Conservation (phyloP, 2,888 invertebrate species). For the Strigamia maritima region DNA sequence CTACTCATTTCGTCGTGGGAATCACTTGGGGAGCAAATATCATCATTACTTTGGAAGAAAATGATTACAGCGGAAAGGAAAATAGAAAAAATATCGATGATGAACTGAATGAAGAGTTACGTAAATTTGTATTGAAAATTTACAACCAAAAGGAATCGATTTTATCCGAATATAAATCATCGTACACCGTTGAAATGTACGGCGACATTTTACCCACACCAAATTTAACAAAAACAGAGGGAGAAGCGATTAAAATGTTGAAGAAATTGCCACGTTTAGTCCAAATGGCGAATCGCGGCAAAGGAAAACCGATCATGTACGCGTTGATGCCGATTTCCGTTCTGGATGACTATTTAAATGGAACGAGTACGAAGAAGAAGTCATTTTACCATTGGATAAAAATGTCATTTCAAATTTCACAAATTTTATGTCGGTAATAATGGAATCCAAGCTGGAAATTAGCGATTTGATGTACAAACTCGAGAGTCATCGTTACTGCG, state of each 20-base stretch:
- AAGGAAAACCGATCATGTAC: slow-evolving; percentile 16
- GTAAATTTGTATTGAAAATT: not conserved
- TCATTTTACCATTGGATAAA: too few relatives aligned
- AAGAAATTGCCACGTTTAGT: not conserved
- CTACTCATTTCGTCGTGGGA: slow-evolving; percentile 8
- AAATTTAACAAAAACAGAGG: not conserved
- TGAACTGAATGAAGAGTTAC: not conserved
- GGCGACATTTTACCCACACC: not conserved
- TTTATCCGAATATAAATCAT: too few relatives aligned
- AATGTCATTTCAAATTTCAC: not conserved
- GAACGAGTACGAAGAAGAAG: not conserved
- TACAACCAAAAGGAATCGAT: not conserved
- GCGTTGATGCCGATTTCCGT: not conserved
- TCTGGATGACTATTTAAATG: not conserved
- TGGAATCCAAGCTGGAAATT: not conserved
- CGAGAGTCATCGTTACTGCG: not conserved
- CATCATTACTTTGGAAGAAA: not conserved
- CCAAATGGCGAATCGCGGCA: not conserved
- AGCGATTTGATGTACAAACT: not conserved
- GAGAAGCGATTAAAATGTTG: not conserved
- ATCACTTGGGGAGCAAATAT: not conserved
- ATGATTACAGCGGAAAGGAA: not conserved
- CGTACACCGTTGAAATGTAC: not conserved
- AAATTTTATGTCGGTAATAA: not conserved
- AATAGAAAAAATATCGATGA: not conserved